A percentile compares a stretch with the other conserved stretches of the same genome.
phyloP scores from a whole-genome alignment of 64 coral and sea anemone species.

The Actinia tenebrosa region DNA sequence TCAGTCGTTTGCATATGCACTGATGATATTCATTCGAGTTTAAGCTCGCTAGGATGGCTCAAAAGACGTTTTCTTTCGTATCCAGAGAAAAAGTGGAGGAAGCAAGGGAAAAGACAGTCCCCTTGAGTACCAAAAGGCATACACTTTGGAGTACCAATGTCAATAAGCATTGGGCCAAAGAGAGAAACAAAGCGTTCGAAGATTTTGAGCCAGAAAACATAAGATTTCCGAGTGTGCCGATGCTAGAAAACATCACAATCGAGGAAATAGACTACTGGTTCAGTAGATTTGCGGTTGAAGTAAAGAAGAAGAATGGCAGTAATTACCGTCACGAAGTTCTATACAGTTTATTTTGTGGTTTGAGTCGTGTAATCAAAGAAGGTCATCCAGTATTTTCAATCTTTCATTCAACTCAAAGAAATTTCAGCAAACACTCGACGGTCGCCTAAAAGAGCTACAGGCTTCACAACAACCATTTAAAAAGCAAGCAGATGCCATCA shows the following conservation, averaged over 20 bases:
- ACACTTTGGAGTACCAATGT: too few relatives aligned
- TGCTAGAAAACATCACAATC: neutral
- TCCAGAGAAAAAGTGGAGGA: neutral
- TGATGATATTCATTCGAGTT: neutral
- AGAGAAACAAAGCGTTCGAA: constrained; percentile 14
- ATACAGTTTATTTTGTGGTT: constrained; percentile 21
- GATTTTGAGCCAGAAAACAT: constrained; percentile 26
- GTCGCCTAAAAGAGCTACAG: constrained; percentile 26
- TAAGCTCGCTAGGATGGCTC: neutral
- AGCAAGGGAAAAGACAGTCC: too few relatives aligned
- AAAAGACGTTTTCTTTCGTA: constrained; percentile 4
- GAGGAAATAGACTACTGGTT: neutral
- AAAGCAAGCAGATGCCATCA: constrained; percentile 12
- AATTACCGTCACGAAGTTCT: constrained; percentile 23
- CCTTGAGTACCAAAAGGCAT: too few relatives aligned
- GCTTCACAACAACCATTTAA: constrained; percentile 9
- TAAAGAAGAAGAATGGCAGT: constrained; percentile 13
- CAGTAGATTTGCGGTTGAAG: too few relatives aligned
- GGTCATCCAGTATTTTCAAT: neutral
- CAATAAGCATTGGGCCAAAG: neutral
- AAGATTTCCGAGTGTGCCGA: neutral
- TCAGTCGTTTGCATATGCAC: neutral
- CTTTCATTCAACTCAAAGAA: neutral
- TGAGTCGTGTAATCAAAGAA: constrained; percentile 11
- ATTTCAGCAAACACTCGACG: constrained; percentile 8